Conservation (phyloP, 92 coral and sea anemone species). For the Siderastrea radians region DNA sequence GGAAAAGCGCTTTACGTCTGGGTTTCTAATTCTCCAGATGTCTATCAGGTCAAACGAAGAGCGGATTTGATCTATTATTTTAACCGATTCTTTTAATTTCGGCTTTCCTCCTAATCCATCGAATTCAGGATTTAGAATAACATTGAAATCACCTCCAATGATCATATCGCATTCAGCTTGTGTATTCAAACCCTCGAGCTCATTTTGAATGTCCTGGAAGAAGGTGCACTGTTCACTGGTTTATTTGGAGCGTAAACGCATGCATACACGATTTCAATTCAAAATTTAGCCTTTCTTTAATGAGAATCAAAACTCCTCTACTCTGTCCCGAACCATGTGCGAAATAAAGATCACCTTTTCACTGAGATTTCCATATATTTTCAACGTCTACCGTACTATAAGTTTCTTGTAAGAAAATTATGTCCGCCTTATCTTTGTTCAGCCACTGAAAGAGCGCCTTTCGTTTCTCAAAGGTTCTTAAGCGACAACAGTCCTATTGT, state of each 20-base stretch:
- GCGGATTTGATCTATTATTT: neutral
- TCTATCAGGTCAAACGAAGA: neutral
- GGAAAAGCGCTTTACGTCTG: neutral
- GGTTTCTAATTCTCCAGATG: neutral
- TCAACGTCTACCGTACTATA: constrained; percentile 36
- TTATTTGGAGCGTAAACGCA: constrained; percentile 54
- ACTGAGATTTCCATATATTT: constrained; percentile 46
- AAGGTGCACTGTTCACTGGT: constrained; percentile 26
- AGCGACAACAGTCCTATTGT: constrained; percentile 44
- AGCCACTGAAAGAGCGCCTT: constrained; percentile 54
- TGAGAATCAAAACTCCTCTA: constrained; percentile 42
- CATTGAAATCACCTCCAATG: constrained; percentile 26
- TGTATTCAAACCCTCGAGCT: neutral
- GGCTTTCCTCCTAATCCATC: no score
- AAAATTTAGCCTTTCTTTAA: constrained; percentile 37
- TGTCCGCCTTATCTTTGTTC: constrained; percentile 32
- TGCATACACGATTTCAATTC: neutral
- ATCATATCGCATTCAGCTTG: constrained; percentile 22
- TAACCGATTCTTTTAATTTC: neutral
- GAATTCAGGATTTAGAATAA: no score
- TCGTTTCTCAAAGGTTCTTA: constrained; percentile 54
- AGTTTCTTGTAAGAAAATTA: constrained; percentile 61
- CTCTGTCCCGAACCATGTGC: constrained; percentile 66
- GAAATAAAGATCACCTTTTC: constrained; percentile 51
- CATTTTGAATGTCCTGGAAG: constrained; percentile 13